Evolutionary conservation across 2,888 invertebrate genomes (phyloP), one percentile per base, ranked within the genome.

Genomic region (Drosophila crucigera): DNA sequence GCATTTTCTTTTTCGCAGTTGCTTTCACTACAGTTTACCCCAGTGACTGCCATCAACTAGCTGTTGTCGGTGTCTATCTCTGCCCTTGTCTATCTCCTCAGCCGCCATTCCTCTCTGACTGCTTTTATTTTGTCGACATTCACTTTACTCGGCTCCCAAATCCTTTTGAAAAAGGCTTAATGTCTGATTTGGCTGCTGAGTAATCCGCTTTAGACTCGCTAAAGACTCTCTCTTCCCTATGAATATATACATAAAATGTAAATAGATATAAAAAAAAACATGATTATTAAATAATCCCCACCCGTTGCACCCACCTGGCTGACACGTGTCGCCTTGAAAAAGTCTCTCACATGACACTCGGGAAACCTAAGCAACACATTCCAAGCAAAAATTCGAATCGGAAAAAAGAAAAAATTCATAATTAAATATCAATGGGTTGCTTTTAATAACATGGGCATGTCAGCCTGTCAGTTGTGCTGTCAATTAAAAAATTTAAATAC

Each of bases 131-230:
- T 64, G 59, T 56, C 65, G 39, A 22, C 58, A 62, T 79, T 74
- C 79, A 65, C 65, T 72, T 76, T 69, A 63, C 69, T 25, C 68
- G 67, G 62, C 67, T 55, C 59, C 37, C 59, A 88, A 88, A 88
- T 85, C 83, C 83, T 75, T 88, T 83, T 76, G 77, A 61, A 76
- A 81, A 85, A 74, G 82, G 88, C 82, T 85, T 85, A 80, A 79
- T 81, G 85, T 85, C 85, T 80, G 80, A 80, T 76, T 81, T 74
- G 75, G 69, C 68, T 78, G 76, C 75, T 68, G 37, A 30, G 80
- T 85, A 85, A 85, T 85, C 88, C 77, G 85, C 88, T 88, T 85
- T 80, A 54, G 73, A 72, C 80, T 66, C 65, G 68, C 35, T n/a
- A 53, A 61, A 50, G 53, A 47, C 58, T 33, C 68, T 56, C 28